Base-by-base conservation (phyloP, 2,113 vertebrate species). In the Uria lomvia region DNA sequence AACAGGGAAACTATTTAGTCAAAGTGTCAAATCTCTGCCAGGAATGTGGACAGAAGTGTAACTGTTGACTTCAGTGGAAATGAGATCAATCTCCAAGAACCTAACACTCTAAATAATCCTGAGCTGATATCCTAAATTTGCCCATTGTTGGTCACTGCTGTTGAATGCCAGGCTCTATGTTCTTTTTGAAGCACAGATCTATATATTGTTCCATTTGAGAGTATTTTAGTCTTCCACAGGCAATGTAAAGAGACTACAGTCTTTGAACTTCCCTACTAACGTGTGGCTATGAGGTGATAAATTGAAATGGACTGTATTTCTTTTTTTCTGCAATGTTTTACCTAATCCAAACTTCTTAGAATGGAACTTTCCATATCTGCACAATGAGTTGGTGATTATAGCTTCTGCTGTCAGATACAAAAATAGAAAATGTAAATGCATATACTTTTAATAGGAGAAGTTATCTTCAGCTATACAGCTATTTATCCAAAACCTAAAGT, bases 401-500 rank as follows among this genome's bases (percentile, higher is more conserved):
- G 30, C 8, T 92, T 86, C 86, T 92, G 32, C 67, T 90, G 22
- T 91, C 42, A 86, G 71, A n/a, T 29, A 59, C 15, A 75, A 86
- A 90, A 91, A 66, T 75, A 96, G 84, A 84, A 86, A 91, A 60
- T 94, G 43, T 72, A 90, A 96, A 88, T 55, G 13, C 38, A 49
- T 96, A 19, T 74, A 63, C 30, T 74, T 97, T 95, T 94, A 81
- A 59, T 47, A 90, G 47, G 30, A 97, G 45, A 67, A 95, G 86
- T 86, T 80, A 86, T 86, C 19, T 97, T 97, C 67, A 90, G 26
- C 66, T 91, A 13, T 43, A 17, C 43, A 94, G 73, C 53, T 94
- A 40, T 92, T 97, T 90, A 73, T 92, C 71, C 92, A 92, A 92
- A 95, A 74, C 89, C 27, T 74, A 89, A 45, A 80, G 40, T 87